phyloP scores from a whole-genome alignment of 1,140 invertebrate genomes.

The Melitaea cinxia region DNA sequence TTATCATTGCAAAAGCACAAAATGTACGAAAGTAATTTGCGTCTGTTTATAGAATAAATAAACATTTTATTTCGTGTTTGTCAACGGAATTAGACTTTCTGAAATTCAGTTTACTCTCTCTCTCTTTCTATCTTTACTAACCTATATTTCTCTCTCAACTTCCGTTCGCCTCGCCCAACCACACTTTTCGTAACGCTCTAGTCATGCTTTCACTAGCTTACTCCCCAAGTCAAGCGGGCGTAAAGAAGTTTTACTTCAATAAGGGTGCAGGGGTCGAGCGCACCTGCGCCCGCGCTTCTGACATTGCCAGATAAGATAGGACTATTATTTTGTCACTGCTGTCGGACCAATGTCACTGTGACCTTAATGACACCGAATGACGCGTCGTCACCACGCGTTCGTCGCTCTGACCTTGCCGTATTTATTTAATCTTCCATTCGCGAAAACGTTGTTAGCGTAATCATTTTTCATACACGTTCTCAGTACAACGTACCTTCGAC shows the following conservation, averaged over 20 bases:
- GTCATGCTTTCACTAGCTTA: no score
- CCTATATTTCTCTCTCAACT: no score
- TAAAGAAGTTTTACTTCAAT: conserved; percentile 33
- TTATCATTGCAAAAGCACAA: conserved; percentile 24
- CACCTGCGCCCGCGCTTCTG: conserved; percentile 75
- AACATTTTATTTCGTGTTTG: no score
- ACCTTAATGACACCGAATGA: conserved; percentile 79
- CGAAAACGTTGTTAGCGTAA: conserved; percentile 70
- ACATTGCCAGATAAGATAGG: conserved; percentile 80
- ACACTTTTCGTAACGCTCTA: no score
- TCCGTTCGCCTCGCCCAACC: no score
- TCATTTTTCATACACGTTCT: conserved; percentile 35
- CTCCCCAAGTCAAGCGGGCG: neutral
- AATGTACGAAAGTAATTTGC: neutral
- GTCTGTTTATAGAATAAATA: neutral
- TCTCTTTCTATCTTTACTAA: no score
- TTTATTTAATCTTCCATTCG: conserved; percentile 78
- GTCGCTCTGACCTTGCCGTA: conserved; percentile 73
- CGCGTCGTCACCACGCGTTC: conserved; percentile 68
- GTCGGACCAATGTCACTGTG: conserved; percentile 78
- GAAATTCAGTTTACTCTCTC: no score
- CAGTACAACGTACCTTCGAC: conserved; percentile 7
- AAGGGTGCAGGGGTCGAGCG: conserved; percentile 64
- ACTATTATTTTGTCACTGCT: conserved; percentile 78
- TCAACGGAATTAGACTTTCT: no score